A percentile compares a stretch with the other conserved stretches of the same genome.
Conservation (phyloP, 1,140 invertebrate species). For the Zaprionus nigranus region DNA sequence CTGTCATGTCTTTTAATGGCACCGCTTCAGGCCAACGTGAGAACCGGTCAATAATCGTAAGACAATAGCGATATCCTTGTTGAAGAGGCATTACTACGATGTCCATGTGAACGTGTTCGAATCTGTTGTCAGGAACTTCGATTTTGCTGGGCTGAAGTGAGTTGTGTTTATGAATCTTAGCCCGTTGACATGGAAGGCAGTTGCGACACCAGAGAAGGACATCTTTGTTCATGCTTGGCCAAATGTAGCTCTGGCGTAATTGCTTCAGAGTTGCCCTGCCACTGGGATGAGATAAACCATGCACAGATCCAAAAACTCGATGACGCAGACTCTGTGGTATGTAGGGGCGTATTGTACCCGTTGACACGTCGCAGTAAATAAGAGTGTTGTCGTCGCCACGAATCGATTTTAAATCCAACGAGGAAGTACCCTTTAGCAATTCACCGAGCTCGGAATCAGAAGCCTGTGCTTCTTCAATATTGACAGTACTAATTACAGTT, state of each 20-base stretch:
- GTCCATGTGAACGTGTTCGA: constrained; percentile 74
- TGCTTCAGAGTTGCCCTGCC: neutral
- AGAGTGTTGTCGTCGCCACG: too few species aligned
- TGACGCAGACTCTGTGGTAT: too few species aligned
- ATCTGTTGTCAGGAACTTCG: constrained; percentile 23
- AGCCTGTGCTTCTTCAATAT: too few species aligned
- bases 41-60: constrained; percentile 72
- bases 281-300: too few species aligned
- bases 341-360: too few species aligned
- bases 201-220: constrained; percentile 18
- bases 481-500: neutral
- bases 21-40: constrained; percentile 84
- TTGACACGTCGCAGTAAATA: too few species aligned
- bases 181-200: constrained; percentile 58
- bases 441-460: too few species aligned
- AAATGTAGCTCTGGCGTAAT: constrained; percentile 47
- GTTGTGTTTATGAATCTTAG: constrained; percentile 29
- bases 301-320: too few species aligned
- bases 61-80: constrained; percentile 47
- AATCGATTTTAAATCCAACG: too few species aligned
- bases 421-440: too few species aligned
- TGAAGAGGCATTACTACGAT: constrained; percentile 60
- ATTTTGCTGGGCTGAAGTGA: neutral
- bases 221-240: constrained; percentile 63
- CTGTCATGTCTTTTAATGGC: constrained; percentile 70